Percentiles rank a stretch among this genome's conserved stretches.
These are phyloP conservation scores for Galagoides demidoff DNA, from an alignment of 2,797 vertebrate species.

Conservation along the genomic window DNA sequence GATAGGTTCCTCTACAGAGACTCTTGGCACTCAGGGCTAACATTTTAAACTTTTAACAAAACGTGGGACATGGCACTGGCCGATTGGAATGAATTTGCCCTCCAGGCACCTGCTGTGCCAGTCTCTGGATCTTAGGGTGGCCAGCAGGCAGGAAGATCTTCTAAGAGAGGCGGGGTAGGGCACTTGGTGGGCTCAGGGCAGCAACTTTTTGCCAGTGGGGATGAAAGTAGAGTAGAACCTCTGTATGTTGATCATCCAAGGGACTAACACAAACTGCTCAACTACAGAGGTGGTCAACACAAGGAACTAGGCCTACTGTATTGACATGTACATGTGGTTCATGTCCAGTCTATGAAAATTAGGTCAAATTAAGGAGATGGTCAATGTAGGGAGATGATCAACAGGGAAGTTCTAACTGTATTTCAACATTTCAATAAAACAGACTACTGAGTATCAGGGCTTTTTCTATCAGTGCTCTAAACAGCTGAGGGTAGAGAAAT, in stretches of 20 bases:
- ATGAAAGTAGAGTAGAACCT: too few species aligned
- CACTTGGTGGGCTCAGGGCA: accelerated
- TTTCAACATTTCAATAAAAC: background rate
- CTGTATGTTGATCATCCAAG: too few species aligned
- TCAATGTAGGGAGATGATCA: too few species aligned
- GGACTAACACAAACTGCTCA: too few species aligned
- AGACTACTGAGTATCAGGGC: background rate
- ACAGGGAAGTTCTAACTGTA: too few species aligned
- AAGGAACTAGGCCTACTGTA: too few species aligned
- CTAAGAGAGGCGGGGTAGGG: accelerated
- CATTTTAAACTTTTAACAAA: background rate
- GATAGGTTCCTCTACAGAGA: background rate
- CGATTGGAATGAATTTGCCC: background rate
- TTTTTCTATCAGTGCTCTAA: background rate
- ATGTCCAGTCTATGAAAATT: too few species aligned
- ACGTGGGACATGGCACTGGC: background rate
- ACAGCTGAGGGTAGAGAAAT: background rate
- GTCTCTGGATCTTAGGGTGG: background rate
- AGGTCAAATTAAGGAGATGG: too few species aligned
- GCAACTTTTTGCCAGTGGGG: background rate
- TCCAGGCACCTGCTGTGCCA: accelerated
- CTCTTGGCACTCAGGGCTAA: background rate
- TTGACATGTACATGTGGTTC: too few species aligned
- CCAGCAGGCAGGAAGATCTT: too few species aligned
- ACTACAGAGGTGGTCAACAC: too few species aligned